phyloP scores from a whole-genome alignment of 2,113 vertebrate species.

The Tor tambroides region DNA sequence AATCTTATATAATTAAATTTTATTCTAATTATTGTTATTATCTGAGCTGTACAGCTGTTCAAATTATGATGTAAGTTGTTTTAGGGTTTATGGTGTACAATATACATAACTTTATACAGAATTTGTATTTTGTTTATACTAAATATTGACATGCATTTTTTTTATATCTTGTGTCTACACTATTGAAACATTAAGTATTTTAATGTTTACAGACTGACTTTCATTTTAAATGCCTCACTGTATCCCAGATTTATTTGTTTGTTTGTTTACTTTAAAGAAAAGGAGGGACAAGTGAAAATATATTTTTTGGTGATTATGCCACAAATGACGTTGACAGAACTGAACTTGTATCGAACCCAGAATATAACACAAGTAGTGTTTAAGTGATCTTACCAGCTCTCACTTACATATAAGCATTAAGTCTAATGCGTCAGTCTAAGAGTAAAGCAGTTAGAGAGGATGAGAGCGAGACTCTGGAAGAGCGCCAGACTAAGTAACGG shows the following conservation, averaged over 20 bases:
- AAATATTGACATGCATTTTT: background rate
- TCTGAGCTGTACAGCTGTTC: background rate
- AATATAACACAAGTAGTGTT: background rate
- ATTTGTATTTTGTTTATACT: background rate
- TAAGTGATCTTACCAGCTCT: background rate
- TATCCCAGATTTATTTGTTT: background rate
- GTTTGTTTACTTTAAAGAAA: background rate
- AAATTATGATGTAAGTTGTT: background rate
- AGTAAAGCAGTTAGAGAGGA: background rate
- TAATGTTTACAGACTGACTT: background rate
- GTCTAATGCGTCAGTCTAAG: conserved; percentile 10
- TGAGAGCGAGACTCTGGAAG: conserved; percentile 19
- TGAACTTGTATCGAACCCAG: conserved; percentile 1
- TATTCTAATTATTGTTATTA: background rate
- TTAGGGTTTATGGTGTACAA: background rate
- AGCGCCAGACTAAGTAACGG: conserved; percentile 26
- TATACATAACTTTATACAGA: background rate
- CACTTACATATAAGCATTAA: conserved; percentile 12
- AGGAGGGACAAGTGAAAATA: background rate
- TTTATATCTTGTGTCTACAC: background rate
- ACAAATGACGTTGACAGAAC: background rate
- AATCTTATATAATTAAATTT: background rate
- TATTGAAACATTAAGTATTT: background rate
- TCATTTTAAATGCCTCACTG: background rate
- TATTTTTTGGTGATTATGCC: background rate